These are phyloP conservation scores for Galagoides demidoff DNA, from an alignment of 2,797 vertebrate species.

Conservation along the genomic window DNA sequence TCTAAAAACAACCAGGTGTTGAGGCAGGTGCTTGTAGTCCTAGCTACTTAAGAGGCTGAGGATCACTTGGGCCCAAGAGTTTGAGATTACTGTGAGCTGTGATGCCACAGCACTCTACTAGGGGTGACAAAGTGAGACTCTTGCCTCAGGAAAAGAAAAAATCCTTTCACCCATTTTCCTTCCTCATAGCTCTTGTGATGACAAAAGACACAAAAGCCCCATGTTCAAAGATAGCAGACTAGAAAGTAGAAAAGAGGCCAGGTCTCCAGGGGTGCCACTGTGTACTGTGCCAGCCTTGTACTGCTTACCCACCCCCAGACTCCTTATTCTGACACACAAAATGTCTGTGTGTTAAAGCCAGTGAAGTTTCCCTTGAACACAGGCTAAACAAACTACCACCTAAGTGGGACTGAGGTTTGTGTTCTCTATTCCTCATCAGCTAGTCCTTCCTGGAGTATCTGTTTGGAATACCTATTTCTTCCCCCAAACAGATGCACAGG, in stretches of 20 bases:
- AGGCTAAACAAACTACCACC: neutral
- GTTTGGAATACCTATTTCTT: neutral
- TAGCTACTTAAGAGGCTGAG: too few species aligned
- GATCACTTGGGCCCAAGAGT: neutral
- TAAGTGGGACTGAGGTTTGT: neutral
- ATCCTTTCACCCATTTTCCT: neutral
- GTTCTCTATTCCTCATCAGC: neutral
- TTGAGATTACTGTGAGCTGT: too few species aligned
- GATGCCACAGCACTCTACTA: too few species aligned
- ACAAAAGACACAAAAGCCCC: neutral
- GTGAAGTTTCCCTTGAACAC: neutral
- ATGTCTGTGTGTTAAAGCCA: neutral
- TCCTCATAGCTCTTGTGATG: neutral
- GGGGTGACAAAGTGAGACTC: too few species aligned
- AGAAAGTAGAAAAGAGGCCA: neutral
- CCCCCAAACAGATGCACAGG: neutral
- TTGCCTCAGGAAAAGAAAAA: neutral
- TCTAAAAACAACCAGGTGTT: too few species aligned
- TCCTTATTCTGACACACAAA: neutral
- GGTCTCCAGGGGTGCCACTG: too few species aligned
- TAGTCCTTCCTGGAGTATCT: too few species aligned
- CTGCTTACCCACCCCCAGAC: too few species aligned
- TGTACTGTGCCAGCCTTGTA: too few species aligned
- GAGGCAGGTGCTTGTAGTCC: too few species aligned
- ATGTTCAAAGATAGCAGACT: neutral